Base-by-base conservation (phyloP, 2,113 vertebrate genomes). In the Phrynocephalus versicolor region DNA sequence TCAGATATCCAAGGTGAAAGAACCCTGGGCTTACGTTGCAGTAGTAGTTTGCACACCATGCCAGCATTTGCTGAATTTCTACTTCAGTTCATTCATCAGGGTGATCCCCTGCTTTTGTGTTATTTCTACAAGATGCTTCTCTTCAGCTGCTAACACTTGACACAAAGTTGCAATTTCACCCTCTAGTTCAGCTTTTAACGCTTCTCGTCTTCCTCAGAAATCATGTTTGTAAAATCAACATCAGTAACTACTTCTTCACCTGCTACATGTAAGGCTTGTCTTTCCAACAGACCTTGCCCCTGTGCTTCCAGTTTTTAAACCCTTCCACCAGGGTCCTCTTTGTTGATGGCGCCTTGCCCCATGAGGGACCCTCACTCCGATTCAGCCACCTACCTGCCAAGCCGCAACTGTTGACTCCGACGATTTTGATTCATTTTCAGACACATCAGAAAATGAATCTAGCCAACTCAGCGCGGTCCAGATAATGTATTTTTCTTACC, bases 21-120 rank as follows among this genome's bases (percentile, higher is more conserved):
- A n/a, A n/a, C n/a, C n/a, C n/a, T n/a, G n/a, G n/a, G n/a, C n/a
- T n/a, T n/a, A n/a, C n/a, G n/a, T n/a, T n/a, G 97, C 98, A 1
- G 95, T 95, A n/a, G 97, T 98, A 67, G 96, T 97, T 95, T 99
- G 98, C 97, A 99, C 90, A 86, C 99, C 98, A 0, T 97, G 96
- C 99, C 99, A 99, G 95, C 98, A 96, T 93, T 93, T 96, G 95
- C 96, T 99, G 45, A 99, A 97, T 93, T 99, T 99, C 95, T 96
- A 97, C 88, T 94, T 97, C 81, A 99, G 85, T 89, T 99, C 99
- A 77, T 95, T 97, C 92, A 99, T 96, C 88, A 98, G 92, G 60
- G 92, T 97, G 93, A 98, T 90, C 89, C 98, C 98, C 84, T 99
- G 97, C 71, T 98, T 98, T 94, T 98, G 97, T 90, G 96, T 99